Evolutionary conservation across 2,797 vertebrate species (phyloP), one percentile per base, ranked within the genome.

Genomic region (Threskiornis aethiopicus): DNA sequence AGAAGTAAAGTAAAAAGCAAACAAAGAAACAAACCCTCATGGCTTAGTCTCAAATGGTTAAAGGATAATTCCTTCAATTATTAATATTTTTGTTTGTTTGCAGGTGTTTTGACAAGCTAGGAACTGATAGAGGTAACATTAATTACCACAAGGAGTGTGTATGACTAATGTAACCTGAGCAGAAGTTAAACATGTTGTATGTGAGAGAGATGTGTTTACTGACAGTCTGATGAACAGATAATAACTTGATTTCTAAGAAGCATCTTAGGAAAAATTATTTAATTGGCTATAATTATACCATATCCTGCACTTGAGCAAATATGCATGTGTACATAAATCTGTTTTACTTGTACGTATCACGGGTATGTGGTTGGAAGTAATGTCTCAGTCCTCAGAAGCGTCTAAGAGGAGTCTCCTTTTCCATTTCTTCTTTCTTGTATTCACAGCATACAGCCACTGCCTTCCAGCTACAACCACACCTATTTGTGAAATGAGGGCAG

Each of bases 211-310:
- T 66, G 47, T 83, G 84, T 96, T 94, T 96, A 67, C 90, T 87
- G 90, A 89, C 87, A 76, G 59, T 58, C 81, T 96, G 89, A 92
- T 91, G 94, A 97, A 39, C 47, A 83, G 91, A 71, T 89, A 89
- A 93, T 51, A 91, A 82, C 67, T 93, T 90, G 84, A 90, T 95
- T 94, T 95, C 78, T 88, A 29, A 92, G 92, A 84, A 55, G 28
- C 66, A 29, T 87, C 81, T 95, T 75, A 78, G 67, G 29, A 87
- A 87, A 95, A 89, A 92, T 37, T 10, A 51, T 87, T 91, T 92
- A 96, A 94, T 95, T 88, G 42, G 6, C 47, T 79, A 42, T 88
- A 90, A 95, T 96, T 86, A 84, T 76, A 54, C 70, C 5, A 1
- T 76, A 72, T 92, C 76, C 84, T 75, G 37, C 61, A 46, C 61